These are phyloP conservation scores for Stichopus chloronotus DNA, from an alignment of 35 echinoderm and acorn worm species.

Conservation along the genomic window DNA sequence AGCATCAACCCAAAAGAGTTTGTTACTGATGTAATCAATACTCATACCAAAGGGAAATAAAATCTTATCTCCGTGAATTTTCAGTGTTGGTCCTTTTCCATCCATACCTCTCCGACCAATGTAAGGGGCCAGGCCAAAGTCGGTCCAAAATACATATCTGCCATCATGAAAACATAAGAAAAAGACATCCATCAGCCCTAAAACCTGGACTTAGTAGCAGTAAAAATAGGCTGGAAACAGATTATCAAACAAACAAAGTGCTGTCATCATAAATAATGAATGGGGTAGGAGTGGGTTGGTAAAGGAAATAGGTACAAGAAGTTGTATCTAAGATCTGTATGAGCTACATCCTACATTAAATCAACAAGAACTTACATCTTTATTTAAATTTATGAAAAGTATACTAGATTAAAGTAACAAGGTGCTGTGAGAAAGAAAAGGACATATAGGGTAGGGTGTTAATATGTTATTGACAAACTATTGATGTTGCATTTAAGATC, in stretches of 20 bases:
- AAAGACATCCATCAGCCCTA: background rate
- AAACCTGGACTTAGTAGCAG: background rate
- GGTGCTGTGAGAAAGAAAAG: too few species aligned
- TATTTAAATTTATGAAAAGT: too few species aligned
- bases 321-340: too few species aligned
- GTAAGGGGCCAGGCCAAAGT: conserved; percentile 53
- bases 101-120: conserved; percentile 69
- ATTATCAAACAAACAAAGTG: background rate
- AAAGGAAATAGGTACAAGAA: too few species aligned
- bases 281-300: background rate
- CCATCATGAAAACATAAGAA: background rate
- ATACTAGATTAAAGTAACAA: too few species aligned
- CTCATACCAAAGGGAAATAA: conserved; percentile 64
- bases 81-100: conserved; percentile 16
- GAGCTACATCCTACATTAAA: too few species aligned
- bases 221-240: background rate
- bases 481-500: too few species aligned
- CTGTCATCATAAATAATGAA: background rate
- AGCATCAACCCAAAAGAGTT: conserved; percentile 65
- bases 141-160: conserved; percentile 70
- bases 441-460: too few species aligned
- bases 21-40: conserved; percentile 44
- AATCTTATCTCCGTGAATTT: conserved; percentile 62
- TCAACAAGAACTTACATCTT: too few species aligned
- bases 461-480: too few species aligned